These are phyloP conservation scores for Phragmatobia fuliginosa DNA, from an alignment of 2,888 invertebrate genomes.

Conservation along the genomic window DNA sequence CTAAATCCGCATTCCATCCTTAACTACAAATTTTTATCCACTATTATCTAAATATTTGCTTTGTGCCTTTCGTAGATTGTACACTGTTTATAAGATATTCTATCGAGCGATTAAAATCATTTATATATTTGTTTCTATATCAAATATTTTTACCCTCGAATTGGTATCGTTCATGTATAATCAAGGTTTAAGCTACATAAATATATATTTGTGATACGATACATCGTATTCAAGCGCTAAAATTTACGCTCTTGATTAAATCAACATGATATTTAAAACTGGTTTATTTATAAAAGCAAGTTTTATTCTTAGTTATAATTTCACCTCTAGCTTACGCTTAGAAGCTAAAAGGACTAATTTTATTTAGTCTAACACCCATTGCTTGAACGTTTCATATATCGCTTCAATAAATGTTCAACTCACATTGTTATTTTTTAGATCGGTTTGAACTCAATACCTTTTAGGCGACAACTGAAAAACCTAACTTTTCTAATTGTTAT, in stretches of 20 bases:
- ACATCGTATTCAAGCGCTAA: neutral
- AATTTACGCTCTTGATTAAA: neutral
- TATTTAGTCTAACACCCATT: neutral
- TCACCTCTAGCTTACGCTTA: neutral
- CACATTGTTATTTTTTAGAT: neutral
- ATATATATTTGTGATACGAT: neutral
- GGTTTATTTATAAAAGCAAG: neutral
- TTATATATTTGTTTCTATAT: conserved; percentile 42
- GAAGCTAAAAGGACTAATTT: neutral
- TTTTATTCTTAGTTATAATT: neutral
- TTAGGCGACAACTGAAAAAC: conserved; percentile 33
- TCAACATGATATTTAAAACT: neutral
- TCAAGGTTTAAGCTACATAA: neutral
- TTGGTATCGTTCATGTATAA: neutral
- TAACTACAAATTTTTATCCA: neutral
- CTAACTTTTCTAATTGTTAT: conserved; percentile 65
- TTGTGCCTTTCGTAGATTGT: conserved; percentile 46
- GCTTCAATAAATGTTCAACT: neutral
- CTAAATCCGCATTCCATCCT: neutral
- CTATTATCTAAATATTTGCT: conserved; percentile 15
- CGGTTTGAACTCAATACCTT: conserved; percentile 15
- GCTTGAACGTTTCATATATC: neutral
- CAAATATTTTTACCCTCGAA: neutral
- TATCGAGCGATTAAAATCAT: conserved; percentile 8
- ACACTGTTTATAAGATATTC: conserved; percentile 9